Percentiles rank a stretch among this genome's conserved stretches.
phyloP scores from a whole-genome alignment of 2,113 vertebrate species.

The Oenanthe oenanthe region DNA sequence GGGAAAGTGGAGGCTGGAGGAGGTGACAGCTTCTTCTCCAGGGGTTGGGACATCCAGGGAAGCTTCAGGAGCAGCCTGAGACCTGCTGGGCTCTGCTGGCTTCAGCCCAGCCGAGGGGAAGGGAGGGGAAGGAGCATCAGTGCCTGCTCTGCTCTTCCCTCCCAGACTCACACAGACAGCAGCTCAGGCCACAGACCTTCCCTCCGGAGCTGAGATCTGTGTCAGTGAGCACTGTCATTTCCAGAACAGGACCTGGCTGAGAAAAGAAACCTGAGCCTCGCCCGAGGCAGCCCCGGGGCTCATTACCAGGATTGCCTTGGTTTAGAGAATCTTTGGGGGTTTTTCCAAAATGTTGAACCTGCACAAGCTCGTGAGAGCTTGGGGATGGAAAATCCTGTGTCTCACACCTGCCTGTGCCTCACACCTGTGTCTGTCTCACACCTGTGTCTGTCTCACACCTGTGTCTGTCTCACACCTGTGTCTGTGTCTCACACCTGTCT shows the following conservation, averaged over 20 bases:
- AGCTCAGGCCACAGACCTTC: background rate
- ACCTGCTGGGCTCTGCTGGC: rapidly evolving
- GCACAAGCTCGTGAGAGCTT: rapidly evolving
- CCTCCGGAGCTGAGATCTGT: background rate
- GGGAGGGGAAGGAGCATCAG: rapidly evolving
- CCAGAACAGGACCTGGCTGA: background rate
- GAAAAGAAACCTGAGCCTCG: background rate
- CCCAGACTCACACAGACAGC: background rate
- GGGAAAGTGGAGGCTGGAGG: rapidly evolving
- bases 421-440: background rate
- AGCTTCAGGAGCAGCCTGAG: rapidly evolving
- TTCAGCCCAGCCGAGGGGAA: rapidly evolving
- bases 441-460: no score
- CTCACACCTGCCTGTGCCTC: background rate
- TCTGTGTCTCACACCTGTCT: no score
- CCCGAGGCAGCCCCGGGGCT: rapidly evolving
- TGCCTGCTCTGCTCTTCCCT: background rate
- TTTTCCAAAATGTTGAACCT: background rate
- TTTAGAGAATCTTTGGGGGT: background rate
- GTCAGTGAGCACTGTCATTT: background rate
- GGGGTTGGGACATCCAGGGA: rapidly evolving
- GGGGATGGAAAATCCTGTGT: background rate
- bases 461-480: no score
- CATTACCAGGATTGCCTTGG: background rate
- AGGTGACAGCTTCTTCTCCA: background rate